Evolutionary conservation across 1,140 invertebrate species (phyloP).

Genomic region (Steinernema feltiae): DNA sequence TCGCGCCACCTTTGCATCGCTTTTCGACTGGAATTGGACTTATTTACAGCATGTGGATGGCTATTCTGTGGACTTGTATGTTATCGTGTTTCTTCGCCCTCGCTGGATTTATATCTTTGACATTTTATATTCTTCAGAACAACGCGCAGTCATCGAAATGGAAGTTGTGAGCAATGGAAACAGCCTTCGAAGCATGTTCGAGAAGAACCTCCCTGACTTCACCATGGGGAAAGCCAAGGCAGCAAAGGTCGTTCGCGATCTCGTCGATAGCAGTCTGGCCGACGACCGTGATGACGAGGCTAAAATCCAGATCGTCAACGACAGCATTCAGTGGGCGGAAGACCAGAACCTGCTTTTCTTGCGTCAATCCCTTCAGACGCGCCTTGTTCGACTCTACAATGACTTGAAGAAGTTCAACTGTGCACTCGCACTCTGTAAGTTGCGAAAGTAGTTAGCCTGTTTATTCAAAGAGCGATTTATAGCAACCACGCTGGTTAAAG

Average conservation of each 20-base stretch:
- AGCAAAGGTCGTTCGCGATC: slow-evolving; percentile 86
- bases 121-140: no score
- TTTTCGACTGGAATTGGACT: no score
- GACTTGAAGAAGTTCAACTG: slow-evolving; percentile 43
- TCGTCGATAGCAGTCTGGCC: slow-evolving; percentile 95
- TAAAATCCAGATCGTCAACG: slow-evolving; percentile 70
- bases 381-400: slow-evolving; percentile 50
- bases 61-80: no score
- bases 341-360: slow-evolving; percentile 92
- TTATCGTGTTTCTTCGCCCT: no score
- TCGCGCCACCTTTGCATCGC: no score
- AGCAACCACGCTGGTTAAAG: slow-evolving; percentile 76
- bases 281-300: slow-evolving; percentile 65
- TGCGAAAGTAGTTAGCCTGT: no score
- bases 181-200: background rate
- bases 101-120: no score
- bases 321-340: slow-evolving; percentile 99
- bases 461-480: no score
- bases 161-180: no score
- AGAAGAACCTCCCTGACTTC: slow-evolving; percentile 21
- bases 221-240: slow-evolving; percentile 97
- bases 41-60: no score
- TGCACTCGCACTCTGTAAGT: slow-evolving; percentile 45
- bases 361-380: slow-evolving; percentile 80
- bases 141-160: no score